Percentiles rank a stretch among this genome's conserved stretches.
phyloP scores from a whole-genome alignment of 2,113 vertebrate species.

The Montifringilla adamsi region DNA sequence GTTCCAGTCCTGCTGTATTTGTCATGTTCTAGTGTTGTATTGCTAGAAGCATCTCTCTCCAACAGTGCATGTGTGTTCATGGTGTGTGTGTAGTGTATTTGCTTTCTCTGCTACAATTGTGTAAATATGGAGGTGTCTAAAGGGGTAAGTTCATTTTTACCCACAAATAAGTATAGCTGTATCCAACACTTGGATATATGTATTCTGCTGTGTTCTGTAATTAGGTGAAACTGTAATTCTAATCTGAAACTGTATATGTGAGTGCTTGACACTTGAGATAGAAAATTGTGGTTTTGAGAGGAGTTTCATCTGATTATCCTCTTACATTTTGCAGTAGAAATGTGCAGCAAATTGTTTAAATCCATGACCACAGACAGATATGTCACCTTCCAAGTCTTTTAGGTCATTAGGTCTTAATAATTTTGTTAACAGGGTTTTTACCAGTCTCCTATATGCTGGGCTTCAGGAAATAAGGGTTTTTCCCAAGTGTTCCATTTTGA shows the following conservation, averaged over 20 bases:
- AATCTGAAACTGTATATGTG: background rate
- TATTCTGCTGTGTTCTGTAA: background rate
- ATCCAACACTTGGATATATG: background rate
- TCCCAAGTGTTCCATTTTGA: background rate
- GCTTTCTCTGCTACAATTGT: background rate
- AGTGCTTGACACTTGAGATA: background rate
- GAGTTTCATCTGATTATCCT: background rate
- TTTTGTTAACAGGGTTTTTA: background rate
- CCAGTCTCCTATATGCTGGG: background rate
- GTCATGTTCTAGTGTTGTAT: background rate
- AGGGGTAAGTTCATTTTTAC: background rate
- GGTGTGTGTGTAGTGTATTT: background rate
- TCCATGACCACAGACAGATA: background rate
- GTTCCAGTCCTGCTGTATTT: background rate
- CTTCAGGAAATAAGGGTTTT: background rate
- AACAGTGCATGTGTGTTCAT: background rate
- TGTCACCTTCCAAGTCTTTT: background rate
- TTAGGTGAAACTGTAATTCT: background rate
- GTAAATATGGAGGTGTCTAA: background rate
- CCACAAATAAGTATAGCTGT: background rate
- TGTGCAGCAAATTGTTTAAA: background rate
- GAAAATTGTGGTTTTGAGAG: background rate
- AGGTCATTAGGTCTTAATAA: background rate
- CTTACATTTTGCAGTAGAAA: background rate
- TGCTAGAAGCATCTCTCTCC: background rate